Conservation (phyloP, 2,888 invertebrate genomes). For the Dorcus hopei region DNA sequence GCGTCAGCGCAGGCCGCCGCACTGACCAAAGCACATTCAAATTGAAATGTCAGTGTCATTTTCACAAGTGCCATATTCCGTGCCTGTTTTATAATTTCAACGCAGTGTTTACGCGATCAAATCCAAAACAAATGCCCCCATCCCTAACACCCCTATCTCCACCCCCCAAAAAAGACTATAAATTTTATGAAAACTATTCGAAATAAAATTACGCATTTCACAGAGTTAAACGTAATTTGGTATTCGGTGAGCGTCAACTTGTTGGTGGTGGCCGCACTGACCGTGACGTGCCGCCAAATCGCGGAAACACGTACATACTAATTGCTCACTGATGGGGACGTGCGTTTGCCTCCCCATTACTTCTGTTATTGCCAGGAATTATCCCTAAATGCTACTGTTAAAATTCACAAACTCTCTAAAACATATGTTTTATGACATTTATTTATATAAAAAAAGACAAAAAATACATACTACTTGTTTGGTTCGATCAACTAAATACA, state of each 20-base stretch:
- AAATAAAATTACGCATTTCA: slow-evolving; percentile 47
- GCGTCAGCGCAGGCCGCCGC: slow-evolving; percentile 9
- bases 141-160: neutral
- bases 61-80: slow-evolving; percentile 34
- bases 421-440: too few species aligned
- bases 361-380: slow-evolving; percentile 37
- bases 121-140: neutral
- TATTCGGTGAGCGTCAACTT: slow-evolving; percentile 46
- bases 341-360: slow-evolving; percentile 44
- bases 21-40: slow-evolving; percentile 30
- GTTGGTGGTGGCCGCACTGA: slow-evolving; percentile 38
- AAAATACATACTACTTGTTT: too few species aligned
- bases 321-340: slow-evolving; percentile 49
- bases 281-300: slow-evolving; percentile 30
- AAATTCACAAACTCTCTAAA: too few species aligned
- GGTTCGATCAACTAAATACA: too few species aligned
- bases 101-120: neutral
- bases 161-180: neutral
- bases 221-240: slow-evolving; percentile 41
- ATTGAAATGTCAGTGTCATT: slow-evolving; percentile 50
- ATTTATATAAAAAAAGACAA: too few species aligned
- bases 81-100: neutral
- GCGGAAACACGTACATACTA: slow-evolving; percentile 48
- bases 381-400: neutral
- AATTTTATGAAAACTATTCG: slow-evolving; percentile 33